Base-by-base conservation (phyloP, 2,113 vertebrate species). In the Antennarius striatus region DNA sequence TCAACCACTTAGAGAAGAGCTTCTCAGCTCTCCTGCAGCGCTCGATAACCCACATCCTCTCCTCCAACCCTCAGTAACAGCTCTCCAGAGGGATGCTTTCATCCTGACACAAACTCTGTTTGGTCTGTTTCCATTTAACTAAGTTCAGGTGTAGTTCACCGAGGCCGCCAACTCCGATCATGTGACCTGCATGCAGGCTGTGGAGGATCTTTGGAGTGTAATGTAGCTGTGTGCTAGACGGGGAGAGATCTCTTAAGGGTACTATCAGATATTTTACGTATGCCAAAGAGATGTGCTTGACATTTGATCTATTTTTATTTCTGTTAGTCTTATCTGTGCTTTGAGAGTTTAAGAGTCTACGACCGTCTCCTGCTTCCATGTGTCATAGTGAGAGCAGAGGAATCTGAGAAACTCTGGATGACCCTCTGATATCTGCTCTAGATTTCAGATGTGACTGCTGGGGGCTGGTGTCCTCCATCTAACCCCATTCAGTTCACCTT, bases 121-220 rank as follows among this genome's bases (percentile, higher is more conserved):
- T 90, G 87, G 88, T 90, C 90, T 91, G 90, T 89, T 91, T 91
- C 82, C 90, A 90, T 89, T 91, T 90, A 91, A 77, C 86, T 82
- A 77, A 79, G 90, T 91, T 91, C 90, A 91, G 90, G 88, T 91
- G 85, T 86, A 91, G 90, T 91, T 91, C 90, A 91, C 80, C 73
- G 70, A 82, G 79, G 80, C 85, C 63, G 79, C 80, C 64, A 79
- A 67, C 86, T 70, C 67, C 72, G 73, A 58, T 88, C 84, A 87
- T 68, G 71, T 89, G 87, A 89, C 80, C 70, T 57, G 52, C 63
- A 61, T 64, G 67, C 76, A 59, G 68, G 73, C 77, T 79, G 48
- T 48, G 63, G 22, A 22, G 22, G 22, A 22, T 22, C 22, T 22
- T 22, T 22, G 22, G 22, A 22, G 22, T 22, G 22, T 80, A n/a